These are phyloP conservation scores for Bos taurus DNA, from an alignment of 2,113 vertebrate species.

Conservation along the genomic window DNA sequence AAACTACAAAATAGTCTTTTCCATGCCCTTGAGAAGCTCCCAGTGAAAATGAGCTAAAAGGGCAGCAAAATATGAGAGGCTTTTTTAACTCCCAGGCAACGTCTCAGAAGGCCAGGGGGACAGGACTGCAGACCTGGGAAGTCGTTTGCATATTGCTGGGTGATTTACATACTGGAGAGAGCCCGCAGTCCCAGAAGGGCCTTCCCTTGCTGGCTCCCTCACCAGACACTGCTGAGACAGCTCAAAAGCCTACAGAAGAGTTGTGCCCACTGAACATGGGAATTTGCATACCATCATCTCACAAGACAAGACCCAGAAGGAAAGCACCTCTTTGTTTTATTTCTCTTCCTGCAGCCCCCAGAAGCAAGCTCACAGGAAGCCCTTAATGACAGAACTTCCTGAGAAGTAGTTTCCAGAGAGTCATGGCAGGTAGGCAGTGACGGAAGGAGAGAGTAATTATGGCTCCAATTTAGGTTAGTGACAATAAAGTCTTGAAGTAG, in stretches of 20 bases:
- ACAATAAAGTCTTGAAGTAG: slow-evolving; percentile 71
- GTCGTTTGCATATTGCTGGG: neutral
- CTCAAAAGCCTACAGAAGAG: slow-evolving; percentile 63
- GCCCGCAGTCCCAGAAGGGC: neutral
- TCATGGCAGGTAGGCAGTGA: slow-evolving; percentile 70
- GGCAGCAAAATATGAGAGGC: slow-evolving; percentile 23
- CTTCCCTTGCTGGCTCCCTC: neutral
- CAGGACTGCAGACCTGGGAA: neutral
- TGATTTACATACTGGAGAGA: neutral
- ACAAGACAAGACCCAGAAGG: slow-evolving; percentile 50
- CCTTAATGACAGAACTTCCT: slow-evolving; percentile 64
- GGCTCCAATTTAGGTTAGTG: slow-evolving; percentile 74
- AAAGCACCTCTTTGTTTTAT: slow-evolving; percentile 73
- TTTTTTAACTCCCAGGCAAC: slow-evolving; percentile 67
- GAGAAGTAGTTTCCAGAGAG: slow-evolving; percentile 67
- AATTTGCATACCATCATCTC: slow-evolving; percentile 57
- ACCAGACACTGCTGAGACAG: slow-evolving; percentile 23
- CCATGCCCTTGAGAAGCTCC: neutral
- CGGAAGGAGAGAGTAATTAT: slow-evolving; percentile 47
- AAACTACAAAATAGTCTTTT: neutral
- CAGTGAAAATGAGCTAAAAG: neutral
- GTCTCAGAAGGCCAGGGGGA: slow-evolving; percentile 41
- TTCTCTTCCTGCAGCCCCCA: slow-evolving; percentile 69
- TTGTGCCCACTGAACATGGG: slow-evolving; percentile 58
- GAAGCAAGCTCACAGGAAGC: slow-evolving; percentile 69